Percentiles rank a stretch among this genome's conserved stretches.
phyloP scores from a whole-genome alignment of 2,797 vertebrate genomes.

The Rhinichthys osculus region DNA sequence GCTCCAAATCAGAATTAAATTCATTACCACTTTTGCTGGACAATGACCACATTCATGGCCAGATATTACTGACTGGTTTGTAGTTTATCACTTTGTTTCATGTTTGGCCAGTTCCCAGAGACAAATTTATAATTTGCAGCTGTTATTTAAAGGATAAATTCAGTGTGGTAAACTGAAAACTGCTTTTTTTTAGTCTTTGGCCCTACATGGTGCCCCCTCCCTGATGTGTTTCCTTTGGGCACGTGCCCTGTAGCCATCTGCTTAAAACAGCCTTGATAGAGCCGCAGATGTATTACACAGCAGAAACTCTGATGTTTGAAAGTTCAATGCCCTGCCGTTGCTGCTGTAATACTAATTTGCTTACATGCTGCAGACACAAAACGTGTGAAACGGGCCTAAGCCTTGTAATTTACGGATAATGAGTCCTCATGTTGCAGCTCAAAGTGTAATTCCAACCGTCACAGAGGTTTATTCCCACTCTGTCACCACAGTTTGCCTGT shows the following conservation, averaged over 20 bases:
- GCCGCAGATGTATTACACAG: background rate
- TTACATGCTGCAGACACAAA: background rate
- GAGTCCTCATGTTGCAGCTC: background rate
- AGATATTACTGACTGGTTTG: background rate
- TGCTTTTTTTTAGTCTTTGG: no score
- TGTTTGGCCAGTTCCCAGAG: background rate
- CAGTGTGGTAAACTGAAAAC: no score
- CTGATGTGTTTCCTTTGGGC: background rate
- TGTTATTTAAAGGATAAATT: background rate
- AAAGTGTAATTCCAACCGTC: slow-evolving; percentile 8
- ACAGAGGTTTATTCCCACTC: background rate
- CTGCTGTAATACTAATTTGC: slow-evolving; percentile 2
- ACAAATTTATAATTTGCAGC: background rate
- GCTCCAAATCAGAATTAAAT: background rate
- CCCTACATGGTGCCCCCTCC: background rate
- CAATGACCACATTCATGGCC: background rate
- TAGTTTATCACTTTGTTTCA: background rate
- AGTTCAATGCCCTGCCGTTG: background rate
- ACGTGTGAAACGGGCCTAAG: background rate
- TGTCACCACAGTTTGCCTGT: background rate
- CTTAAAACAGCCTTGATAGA: background rate
- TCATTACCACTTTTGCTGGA: background rate
- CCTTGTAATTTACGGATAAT: slow-evolving; percentile 4
- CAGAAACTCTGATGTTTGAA: slow-evolving; percentile 1
- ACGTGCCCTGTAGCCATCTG: background rate